Base-by-base conservation (phyloP, 2,797 vertebrate genomes). In the Tauraco hartlaubi region DNA sequence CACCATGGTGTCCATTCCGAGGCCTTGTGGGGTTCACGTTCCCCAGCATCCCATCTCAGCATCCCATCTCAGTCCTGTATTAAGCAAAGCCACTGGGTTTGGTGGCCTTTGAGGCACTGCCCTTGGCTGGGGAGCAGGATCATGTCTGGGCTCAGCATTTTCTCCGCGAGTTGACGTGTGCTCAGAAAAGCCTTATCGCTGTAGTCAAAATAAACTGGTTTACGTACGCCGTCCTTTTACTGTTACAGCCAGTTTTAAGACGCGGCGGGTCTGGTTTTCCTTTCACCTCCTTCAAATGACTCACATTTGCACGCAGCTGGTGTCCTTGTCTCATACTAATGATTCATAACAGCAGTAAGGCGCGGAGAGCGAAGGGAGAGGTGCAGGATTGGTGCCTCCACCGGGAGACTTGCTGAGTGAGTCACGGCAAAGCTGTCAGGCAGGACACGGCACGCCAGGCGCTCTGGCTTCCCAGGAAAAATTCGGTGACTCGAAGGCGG, bases 1-100 rank as follows among this genome's bases (percentile, higher is more conserved):
- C 46, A 35, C 39, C 0, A 0, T 0, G 1, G 12, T 16, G 68
- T 58, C 66, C 0, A 1, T 31, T 63, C 33, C 0, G 2, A 39
- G 49, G 31, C 39, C 0, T 0, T 0, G 0, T 15, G 23, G 11
- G 54, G 31, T 54, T 55, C 1, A 0, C 28, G 51, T 9, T 28
- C 21, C 56, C 16, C 52, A 51, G 26, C 17, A 14, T 23, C 49
- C 76, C 31, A 1, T 15, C 21, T 17, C 58, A 62, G 56, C 17
- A 14, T 23, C 49, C 76, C 31, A 1, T 15, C 22, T 17, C 58
- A 62, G 58, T 33, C 31, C 58, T 31, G 0, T 4, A 13, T 31
- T n/a, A 51, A 51, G 26, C 31, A 44, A 63, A 80, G 44, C 31
- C 69, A 37, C 9, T 1, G 15, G 9, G n/a, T 52, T 43, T 52